These are phyloP conservation scores for Leptopilina myrica DNA, from an alignment of 2,888 invertebrate genomes.

Conservation along the genomic window DNA sequence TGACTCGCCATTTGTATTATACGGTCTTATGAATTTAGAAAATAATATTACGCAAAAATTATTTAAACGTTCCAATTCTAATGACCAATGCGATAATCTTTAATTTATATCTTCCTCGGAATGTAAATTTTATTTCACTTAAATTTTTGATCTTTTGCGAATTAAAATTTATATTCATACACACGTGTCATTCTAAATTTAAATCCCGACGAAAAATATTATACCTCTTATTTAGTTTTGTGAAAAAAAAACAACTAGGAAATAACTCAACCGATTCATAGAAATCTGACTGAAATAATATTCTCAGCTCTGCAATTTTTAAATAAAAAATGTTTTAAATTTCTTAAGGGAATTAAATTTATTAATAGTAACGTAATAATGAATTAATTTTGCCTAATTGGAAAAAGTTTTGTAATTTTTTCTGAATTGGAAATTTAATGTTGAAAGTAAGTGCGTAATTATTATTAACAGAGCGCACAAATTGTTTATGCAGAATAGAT, in stretches of 20 bases:
- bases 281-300: neutral
- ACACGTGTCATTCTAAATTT: neutral
- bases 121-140: neutral
- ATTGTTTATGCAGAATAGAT: neutral
- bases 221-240: neutral
- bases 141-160: neutral
- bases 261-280: neutral
- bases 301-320: no score
- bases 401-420: no score
- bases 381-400: no score
- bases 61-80: neutral
- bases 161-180: neutral
- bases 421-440: no score
- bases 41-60: neutral
- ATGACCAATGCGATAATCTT: no score
- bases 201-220: neutral
- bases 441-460: no score
- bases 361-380: no score
- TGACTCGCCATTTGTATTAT: neutral
- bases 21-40: slow-evolving; percentile 6
- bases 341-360: no score
- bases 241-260: neutral
- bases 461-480: no score
- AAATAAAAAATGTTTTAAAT: no score
- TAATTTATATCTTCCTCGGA: neutral